These are phyloP conservation scores for Maccullochella peelii DNA, from an alignment of 2,113 vertebrate genomes.

Conservation along the genomic window DNA sequence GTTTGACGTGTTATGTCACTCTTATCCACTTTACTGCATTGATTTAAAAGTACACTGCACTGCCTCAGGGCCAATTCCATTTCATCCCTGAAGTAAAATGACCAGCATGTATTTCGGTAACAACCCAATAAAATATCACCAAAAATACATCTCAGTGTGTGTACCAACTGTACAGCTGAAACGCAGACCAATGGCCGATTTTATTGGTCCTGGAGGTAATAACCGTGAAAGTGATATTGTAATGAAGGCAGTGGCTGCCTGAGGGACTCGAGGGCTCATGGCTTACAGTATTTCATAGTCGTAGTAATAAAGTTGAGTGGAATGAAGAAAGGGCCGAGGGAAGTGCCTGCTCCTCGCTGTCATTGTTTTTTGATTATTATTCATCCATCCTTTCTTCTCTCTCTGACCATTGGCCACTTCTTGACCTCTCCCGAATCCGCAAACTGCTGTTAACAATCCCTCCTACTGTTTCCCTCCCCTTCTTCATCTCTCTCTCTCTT, in stretches of 20 bases:
- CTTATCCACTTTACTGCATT: conserved; percentile 9
- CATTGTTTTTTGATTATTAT: conserved; percentile 43
- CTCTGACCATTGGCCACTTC: not conserved
- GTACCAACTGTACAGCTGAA: conserved; percentile 18
- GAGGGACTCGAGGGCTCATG: conserved; percentile 24
- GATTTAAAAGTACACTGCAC: conserved; percentile 17
- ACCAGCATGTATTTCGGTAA: conserved; percentile 39
- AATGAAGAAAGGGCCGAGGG: conserved; percentile 5
- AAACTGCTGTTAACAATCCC: conserved; percentile 29
- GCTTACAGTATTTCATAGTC: conserved; percentile 44
- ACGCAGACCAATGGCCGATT: conserved; percentile 19
- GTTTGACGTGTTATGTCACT: conserved; percentile 22
- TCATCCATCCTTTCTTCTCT: conserved; percentile 16
- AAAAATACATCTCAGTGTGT: conserved; percentile 24
- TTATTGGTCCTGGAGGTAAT: conserved; percentile 55
- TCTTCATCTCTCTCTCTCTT: not conserved
- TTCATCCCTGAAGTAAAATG: conserved; percentile 28
- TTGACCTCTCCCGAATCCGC: conserved; percentile 33
- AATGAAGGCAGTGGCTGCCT: conserved; percentile 52
- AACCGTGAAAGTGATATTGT: conserved; percentile 54
- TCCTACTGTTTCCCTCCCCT: not conserved
- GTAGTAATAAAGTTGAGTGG: conserved; percentile 57
- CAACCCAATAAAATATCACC: conserved; percentile 46
- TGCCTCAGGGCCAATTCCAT: conserved; percentile 14
- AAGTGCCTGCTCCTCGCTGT: conserved; percentile 3